These are phyloP conservation scores for Microplitis demolitor DNA, from an alignment of 1,140 invertebrate genomes.

Conservation along the genomic window DNA sequence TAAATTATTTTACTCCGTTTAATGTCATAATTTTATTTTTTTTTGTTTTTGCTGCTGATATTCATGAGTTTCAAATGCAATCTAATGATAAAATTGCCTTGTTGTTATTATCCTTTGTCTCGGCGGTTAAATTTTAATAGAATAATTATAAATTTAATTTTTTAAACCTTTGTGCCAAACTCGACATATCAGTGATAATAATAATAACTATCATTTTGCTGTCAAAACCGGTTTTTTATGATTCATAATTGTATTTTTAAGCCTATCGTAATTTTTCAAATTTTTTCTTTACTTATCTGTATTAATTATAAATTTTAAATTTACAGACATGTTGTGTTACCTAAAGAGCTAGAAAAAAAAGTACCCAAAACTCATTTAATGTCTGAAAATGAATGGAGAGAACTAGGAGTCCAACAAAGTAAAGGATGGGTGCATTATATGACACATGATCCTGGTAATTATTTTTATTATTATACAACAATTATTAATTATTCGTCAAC, in stretches of 20 bases:
- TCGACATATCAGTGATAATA: too few species aligned
- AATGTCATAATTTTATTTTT: too few species aligned
- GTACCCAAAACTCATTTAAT: constrained; percentile 91
- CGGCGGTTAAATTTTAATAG: not conserved
- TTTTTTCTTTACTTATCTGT: not conserved
- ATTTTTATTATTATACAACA: not conserved
- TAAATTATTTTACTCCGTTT: not conserved
- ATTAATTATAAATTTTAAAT: constrained; percentile 8
- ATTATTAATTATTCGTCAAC: not conserved
- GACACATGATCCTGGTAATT: constrained; percentile 84
- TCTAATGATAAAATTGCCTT: not conserved
- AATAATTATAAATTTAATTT: not conserved
- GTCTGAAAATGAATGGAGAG: constrained; percentile 90
- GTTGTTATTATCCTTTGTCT: not conserved
- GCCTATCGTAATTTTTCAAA: not conserved
- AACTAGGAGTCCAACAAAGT: constrained; percentile 91
- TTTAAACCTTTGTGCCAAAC: not conserved
- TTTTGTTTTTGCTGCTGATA: too few species aligned
- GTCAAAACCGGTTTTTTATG: too few species aligned
- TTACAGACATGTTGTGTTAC: constrained; percentile 88
- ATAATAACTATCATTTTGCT: too few species aligned
- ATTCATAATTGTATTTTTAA: not conserved
- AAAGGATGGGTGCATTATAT: constrained; percentile 96
- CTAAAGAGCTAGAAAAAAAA: constrained; percentile 87
- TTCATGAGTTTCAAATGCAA: too few species aligned